Evolutionary conservation across 1,140 invertebrate species (phyloP).

Genomic region (Bombus fervidus): DNA sequence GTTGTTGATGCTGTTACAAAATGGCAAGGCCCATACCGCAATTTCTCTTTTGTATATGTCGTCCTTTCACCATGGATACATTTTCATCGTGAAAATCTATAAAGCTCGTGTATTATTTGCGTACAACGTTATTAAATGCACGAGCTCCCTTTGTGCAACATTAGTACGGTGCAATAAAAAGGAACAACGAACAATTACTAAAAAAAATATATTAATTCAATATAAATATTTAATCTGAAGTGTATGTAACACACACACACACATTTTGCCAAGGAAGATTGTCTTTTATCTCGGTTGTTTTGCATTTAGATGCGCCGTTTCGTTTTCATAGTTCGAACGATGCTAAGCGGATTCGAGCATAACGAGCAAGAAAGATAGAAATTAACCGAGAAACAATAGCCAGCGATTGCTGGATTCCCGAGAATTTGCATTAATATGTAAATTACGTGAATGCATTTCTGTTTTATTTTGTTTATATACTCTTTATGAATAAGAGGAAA

Average conservation of each 20-base stretch:
- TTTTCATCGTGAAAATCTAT: neutral
- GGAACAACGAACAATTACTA: neutral
- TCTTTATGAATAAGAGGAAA: neutral
- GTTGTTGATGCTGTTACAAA: neutral
- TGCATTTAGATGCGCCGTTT: neutral
- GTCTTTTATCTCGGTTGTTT: neutral
- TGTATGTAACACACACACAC: neutral
- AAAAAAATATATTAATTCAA: neutral
- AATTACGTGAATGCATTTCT: neutral
- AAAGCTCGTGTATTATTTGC: neutral
- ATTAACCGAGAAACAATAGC: conserved; percentile 5
- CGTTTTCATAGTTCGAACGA: neutral
- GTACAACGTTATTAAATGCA: neutral
- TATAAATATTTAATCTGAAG: neutral
- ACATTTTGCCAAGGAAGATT: neutral
- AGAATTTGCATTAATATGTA: neutral
- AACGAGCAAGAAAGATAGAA: neutral
- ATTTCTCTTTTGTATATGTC: neutral
- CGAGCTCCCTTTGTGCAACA: neutral
- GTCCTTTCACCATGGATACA: neutral
- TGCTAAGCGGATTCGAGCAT: neutral
- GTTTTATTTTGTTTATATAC: no score
- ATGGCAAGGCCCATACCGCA: neutral
- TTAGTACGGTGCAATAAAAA: neutral
- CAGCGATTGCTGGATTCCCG: neutral